Base-by-base conservation (phyloP, 2,888 invertebrate species). In the Amphipoea lucens region DNA sequence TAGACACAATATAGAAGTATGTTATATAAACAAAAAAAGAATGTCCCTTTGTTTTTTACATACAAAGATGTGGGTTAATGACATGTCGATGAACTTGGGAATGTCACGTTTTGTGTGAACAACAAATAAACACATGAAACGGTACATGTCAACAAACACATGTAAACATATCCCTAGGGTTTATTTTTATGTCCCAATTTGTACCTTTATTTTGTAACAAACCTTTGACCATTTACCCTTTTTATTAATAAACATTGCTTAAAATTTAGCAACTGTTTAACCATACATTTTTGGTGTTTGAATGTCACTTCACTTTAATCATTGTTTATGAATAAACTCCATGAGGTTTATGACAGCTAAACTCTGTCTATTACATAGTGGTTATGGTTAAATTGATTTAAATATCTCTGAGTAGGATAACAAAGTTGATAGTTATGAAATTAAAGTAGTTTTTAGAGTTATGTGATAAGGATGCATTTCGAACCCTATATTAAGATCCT, bases 51-150 rank as follows among this genome's bases (percentile, higher is more conserved):
- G 80, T 86, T 80, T 82, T 86, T 81, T 70, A 63, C 40, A 5
- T 74, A 78, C 79, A 76, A 84, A 83, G 82, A 87, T 86, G 72
- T 89, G 87, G 92, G 92, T 92, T 91, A 93, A 91, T 84, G 92
- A 92, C 93, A 92, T 93, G 93, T 91, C 90, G 81, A 81, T 92
- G 92, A 93, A 91, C 93, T 91, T 87, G 65, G 67, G 45, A 68
- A 62, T 79, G 83, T 45, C 80, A 82, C 79, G 20, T 79, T 81
- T 76, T 71, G 69, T 81, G 42, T 45, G 75, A 79, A 71, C 40
- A 80, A 79, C 48, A 74, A 76, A 82, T 76, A 87, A 82, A 78
- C 54, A 83, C 4, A 36, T 7, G 14, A 23, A 57, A 63, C 23
- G n/a, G 14, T 54, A 70, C 40, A 69, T 69, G 14, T 69, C 69